Base-by-base conservation (phyloP, 2,888 invertebrate species). In the Selenia dentaria region DNA sequence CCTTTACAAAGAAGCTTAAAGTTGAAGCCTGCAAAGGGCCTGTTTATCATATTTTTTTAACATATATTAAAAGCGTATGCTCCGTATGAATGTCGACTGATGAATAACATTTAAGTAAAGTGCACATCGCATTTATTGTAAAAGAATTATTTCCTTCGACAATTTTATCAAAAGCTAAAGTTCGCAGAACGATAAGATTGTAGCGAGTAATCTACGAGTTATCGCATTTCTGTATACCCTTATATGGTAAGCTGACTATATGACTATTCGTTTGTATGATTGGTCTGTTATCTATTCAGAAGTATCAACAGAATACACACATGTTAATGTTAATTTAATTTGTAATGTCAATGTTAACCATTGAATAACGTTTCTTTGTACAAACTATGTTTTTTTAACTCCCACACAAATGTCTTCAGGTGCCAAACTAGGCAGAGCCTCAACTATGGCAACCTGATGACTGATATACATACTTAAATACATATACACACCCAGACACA, bases 81-180 rank as follows among this genome's bases (percentile, higher is more conserved):
- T 9, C 36, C 11, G 16, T 14, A 16, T n/a, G 44, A 44, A 16
- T 12, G 37, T 27, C 22, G 6, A 39, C 28, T 26, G 16, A 13
- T 26, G 34, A 45, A 39, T 45, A 28, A 26, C 13, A 12, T 5
- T n/a, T 20, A 9, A 34, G 34, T 28, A 10, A 6, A 0, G 12
- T 9, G 25, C 8, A 20, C 24, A 26, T 45, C 29, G 34, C 22
- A 34, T 45, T 45, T 45, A 45, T 41, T 32, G 32, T 36, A 14
- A 46, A 27, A 27, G 10, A 31, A 34, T 13, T 14, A 39, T 34
- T 38, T 33, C 12, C n/a, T 34, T 34, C 16, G 18, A 27, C 22
- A 6, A 20, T 10, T 37, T 38, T 45, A 45, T 45, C 45, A 16
- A 13, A 25, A 41, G 33, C 35, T 34, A 34, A 41, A 47, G 47